Base-by-base conservation (phyloP, 2,888 invertebrate genomes). In the Lithophane semibrunnea region DNA sequence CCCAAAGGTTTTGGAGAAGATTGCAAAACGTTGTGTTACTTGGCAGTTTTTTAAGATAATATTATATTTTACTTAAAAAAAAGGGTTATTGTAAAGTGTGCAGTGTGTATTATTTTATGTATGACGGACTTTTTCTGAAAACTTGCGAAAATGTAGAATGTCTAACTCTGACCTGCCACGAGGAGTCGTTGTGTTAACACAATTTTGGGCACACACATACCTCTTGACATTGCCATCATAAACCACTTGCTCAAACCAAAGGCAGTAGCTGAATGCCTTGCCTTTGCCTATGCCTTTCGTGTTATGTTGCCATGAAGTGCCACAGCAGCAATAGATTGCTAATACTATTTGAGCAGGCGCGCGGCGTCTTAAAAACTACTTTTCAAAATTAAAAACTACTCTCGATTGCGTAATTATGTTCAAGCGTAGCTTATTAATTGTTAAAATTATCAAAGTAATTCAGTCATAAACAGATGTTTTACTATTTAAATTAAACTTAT, bases 311-410 rank as follows among this genome's bases (percentile, higher is more conserved):
- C 3, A 13, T 5, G 56, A 61, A 68, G 8, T 66, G 10, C n/a
- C 16, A 52, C 1, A 47, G 7, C 3, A 3, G 67, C 16, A 5
- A 72, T 3, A n/a, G 29, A 2, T 73, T 84, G 83, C 73, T 84
- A 58, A 58, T 4, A 37, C 37, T 0, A 18, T 61, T 73, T 72
- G 63, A 0, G 3, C 10, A 75, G 84, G 83, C 70, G 69, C 24
- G 5, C 80, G 84, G 83, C 70, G 69, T 37, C 10, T 1, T 42
- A 13, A 54, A 56, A 60, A 18, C 29, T 29, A 16, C 1, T n/a
- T 64, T 47, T 5, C 8, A 16, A 21, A 54, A 42, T n/a, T 29
- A n/a, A 16, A 52, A 44, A 47, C 8, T n/a, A 18, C 4, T 29
- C 2, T 47, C 12, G 12, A 29, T 0, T 37, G 0, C 18, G 18